Percentiles rank a stretch among this genome's conserved stretches.
These are phyloP conservation scores for Brenthis ino DNA, from an alignment of 2,888 invertebrate genomes.

Conservation along the genomic window DNA sequence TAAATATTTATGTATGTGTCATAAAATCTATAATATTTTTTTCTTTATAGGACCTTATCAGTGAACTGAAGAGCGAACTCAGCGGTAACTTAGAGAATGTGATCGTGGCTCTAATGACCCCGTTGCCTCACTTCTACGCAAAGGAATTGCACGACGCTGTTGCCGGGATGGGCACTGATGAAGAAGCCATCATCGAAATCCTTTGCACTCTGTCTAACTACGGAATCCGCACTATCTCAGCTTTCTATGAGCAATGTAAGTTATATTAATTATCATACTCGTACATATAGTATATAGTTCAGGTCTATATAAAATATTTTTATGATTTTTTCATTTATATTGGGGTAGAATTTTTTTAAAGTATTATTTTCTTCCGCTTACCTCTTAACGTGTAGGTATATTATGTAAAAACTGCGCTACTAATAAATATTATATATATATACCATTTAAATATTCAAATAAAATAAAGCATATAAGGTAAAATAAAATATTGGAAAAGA, in stretches of 20 bases:
- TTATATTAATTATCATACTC: constrained; percentile 38
- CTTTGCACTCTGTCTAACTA: constrained; percentile 95
- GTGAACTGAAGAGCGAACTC: constrained; percentile 93
- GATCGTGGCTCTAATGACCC: constrained; percentile 94
- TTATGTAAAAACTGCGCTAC: too few relatives aligned
- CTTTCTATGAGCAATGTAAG: constrained; percentile 91
- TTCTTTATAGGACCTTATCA: constrained; percentile 85
- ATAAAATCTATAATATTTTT: not conserved
- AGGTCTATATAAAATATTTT: not conserved
- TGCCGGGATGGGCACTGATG: constrained; percentile 92
- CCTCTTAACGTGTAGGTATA: too few relatives aligned
- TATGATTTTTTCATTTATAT: too few relatives aligned
- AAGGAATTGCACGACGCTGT: constrained; percentile 94
- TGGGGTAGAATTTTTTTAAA: too few relatives aligned
- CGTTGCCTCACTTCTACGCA: constrained; percentile 94
- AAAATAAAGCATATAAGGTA: too few relatives aligned
- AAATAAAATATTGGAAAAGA: too few relatives aligned
- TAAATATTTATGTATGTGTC: not conserved
- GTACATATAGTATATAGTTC: not conserved
- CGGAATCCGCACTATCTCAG: constrained; percentile 91
- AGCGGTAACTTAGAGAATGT: constrained; percentile 95
- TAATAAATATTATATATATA: too few relatives aligned
- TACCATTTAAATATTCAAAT: too few relatives aligned
- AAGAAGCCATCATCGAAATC: constrained; percentile 95
- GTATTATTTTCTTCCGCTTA: too few relatives aligned